Evolutionary conservation across 2,113 vertebrate genomes (phyloP), one percentile per base, ranked within the genome.

Genomic region (Onychostruthus taczanowskii): DNA sequence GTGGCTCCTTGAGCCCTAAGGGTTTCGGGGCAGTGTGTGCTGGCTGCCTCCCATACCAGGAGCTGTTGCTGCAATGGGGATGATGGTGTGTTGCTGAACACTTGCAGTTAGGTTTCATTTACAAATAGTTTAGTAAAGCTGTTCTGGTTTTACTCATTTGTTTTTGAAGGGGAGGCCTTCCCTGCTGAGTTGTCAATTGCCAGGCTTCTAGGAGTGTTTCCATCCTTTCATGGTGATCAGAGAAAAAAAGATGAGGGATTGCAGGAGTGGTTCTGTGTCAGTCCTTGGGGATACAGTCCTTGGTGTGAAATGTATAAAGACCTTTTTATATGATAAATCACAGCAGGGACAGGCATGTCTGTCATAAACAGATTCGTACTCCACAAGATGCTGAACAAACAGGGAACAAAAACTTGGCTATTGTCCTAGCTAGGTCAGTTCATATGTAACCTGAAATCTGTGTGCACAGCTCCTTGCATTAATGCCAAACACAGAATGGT

Each of bases 161-260:
- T 89, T 94, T 52, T 87, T 87, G 86, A 74, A 93, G 50, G 26
- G 15, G 52, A 82, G 27, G 35, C 49, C 27, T 93, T 78, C 87
- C 86, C 76, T 37, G 53, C 67, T 77, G 68, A 46, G 20, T 52
- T 95, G 85, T 91, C 95, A 92, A 50, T 74, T 75, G 46, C 44
- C 37, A 81, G 55, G 55, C 46, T 20, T 75, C 83, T 90, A 50
- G 63, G 50, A 85, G 33, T 24, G 49, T 75, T 94, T 37, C 59
- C 43, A 8, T 75, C 37, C 63, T 66, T 80, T 55, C 31, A 59
- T 46, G 39, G 80, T 79, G 85, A 91, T 84, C 82, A 68, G 96
- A 96, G n/a, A 20, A 8, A 95, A 95, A 87, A 87, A 85, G 77
- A 93, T 83, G 31, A 88, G 83, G 47, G 81, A 63, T 59, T 76